Base-by-base conservation (phyloP, 2,113 vertebrate genomes). In the Austrofundulus limnaeus region DNA sequence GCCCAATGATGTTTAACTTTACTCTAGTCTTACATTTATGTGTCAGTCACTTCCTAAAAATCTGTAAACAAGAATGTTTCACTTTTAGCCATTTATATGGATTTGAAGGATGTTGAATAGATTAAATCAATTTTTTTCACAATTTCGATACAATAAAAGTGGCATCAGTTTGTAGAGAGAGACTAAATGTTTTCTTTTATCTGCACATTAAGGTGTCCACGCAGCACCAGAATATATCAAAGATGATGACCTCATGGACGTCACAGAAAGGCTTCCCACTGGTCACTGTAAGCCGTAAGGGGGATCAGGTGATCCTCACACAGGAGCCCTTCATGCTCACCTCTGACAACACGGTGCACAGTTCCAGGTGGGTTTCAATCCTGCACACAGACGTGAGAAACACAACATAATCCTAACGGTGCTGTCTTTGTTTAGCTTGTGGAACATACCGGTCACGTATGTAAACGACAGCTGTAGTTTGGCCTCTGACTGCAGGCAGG, bases 201-300 rank as follows among this genome's bases (percentile, higher is more conserved):
- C 12, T 3, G 58, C 58, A 87, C 80, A 73, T 77, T 0, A 79
- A 96, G 86, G 78, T 94, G 34, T 92, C 92, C 21, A 86, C 86
- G 28, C 89, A 87, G 60, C 90, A 88, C 2, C 61, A 89, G 52
- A 93, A 94, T 75, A 91, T 99, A 37, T 92, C 94, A 45, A 91
- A 92, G 75, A 93, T 98, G 88, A 98, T 98, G 97, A 94, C 89
- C 80, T 94, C 94, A 0, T 99, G 97, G 97, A 95, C 94, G 13
- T 82, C 92, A 14, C 94, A 96, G 70, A 96, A 96, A 89, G 97
- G 97, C 60, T 96, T 98, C 91, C 97, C 97, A 43, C 79, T 99
- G 85, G 93, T 99, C 59, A 97, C 93, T 20, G 91, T 97, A 59
- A 90, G 78, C 57, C 93, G 83, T 66, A 89, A 88, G 21, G 94